A percentile compares a stretch with the other conserved stretches of the same genome.
Conservation (phyloP, 1,140 invertebrate species). For the Zeugodacus cucurbitae region DNA sequence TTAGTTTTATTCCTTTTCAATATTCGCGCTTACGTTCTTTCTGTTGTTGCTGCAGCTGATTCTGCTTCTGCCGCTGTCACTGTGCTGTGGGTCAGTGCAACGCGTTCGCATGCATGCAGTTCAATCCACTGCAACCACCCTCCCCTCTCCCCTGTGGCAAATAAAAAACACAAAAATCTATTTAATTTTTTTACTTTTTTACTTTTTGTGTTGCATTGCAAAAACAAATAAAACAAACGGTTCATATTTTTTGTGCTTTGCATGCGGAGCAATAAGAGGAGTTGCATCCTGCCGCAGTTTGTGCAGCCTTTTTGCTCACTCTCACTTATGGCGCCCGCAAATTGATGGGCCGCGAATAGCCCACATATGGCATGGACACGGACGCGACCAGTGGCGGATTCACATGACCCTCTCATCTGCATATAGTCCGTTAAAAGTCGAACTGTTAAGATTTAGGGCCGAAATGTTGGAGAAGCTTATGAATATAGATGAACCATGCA, state of each 20-base stretch:
- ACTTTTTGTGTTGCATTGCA: slow-evolving; percentile 6
- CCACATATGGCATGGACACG: not conserved
- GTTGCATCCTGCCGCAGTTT: slow-evolving; percentile 1
- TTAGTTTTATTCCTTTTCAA: not conserved
- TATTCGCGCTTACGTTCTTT: not conserved
- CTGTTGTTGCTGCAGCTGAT: not conserved
- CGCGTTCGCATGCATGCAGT: not conserved
- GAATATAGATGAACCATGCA: no score
- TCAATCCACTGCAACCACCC: not conserved
- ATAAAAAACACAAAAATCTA: slow-evolving; percentile 14
- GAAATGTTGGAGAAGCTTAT: no score
- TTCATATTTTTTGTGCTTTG: not conserved
- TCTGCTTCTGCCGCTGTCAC: not conserved
- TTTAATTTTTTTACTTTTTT: slow-evolving; percentile 14
- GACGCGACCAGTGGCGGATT: not conserved
- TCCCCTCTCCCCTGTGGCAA: not conserved
- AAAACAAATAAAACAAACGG: slow-evolving; percentile 5
- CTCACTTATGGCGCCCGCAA: slow-evolving; percentile 17
- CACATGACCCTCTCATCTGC: not conserved
- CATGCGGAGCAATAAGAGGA: not conserved
- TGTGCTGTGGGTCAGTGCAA: not conserved
- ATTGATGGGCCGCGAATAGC: not conserved
- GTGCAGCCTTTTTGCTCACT: slow-evolving; percentile 37
- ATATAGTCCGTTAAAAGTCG: no score
- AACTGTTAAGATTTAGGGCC: no score